Evolutionary conservation across 2,113 vertebrate species (phyloP).

Genomic region (Chrysochloris asiatica): DNA sequence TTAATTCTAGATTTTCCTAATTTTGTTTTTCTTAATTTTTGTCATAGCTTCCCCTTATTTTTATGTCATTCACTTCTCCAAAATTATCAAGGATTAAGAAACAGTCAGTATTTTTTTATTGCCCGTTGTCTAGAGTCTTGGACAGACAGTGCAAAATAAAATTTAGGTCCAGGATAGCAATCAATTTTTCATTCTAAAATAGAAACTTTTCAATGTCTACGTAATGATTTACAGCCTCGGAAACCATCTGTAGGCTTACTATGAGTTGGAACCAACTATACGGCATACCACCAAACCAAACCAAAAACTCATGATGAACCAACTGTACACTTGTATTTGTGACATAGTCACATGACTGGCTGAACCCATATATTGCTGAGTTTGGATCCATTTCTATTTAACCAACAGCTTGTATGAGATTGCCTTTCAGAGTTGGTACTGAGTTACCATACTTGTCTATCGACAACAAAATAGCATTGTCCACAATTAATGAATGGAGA

Average conservation of each 20-base stretch:
- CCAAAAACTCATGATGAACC: slow-evolving; percentile 58
- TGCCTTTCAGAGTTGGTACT: not conserved
- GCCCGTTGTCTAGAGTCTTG: slow-evolving; percentile 3
- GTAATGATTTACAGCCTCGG: too few species aligned
- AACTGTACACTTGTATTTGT: slow-evolving; percentile 61
- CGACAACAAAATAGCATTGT: slow-evolving; percentile 26
- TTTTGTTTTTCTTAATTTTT: slow-evolving; percentile 48
- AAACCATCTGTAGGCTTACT: too few species aligned
- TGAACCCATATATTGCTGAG: slow-evolving; percentile 19
- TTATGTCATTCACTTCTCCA: slow-evolving; percentile 46
- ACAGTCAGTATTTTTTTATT: slow-evolving; percentile 62
- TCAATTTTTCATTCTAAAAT: slow-evolving; percentile 67
- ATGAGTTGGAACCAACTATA: too few species aligned
- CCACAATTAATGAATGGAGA: slow-evolving; percentile 21
- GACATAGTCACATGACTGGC: not conserved
- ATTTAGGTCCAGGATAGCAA: slow-evolving; percentile 69
- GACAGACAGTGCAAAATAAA: slow-evolving; percentile 66
- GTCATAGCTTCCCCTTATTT: slow-evolving; percentile 36
- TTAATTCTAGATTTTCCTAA: not conserved
- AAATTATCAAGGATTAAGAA: slow-evolving; percentile 54
- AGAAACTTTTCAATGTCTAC: slow-evolving; percentile 52
- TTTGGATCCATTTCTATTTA: slow-evolving; percentile 46
- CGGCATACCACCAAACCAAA: too few species aligned
- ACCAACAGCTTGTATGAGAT: slow-evolving; percentile 18
- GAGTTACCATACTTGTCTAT: not conserved